Evolutionary conservation across 2,113 vertebrate species (phyloP).

Genomic region (Plecotus auritus): DNA sequence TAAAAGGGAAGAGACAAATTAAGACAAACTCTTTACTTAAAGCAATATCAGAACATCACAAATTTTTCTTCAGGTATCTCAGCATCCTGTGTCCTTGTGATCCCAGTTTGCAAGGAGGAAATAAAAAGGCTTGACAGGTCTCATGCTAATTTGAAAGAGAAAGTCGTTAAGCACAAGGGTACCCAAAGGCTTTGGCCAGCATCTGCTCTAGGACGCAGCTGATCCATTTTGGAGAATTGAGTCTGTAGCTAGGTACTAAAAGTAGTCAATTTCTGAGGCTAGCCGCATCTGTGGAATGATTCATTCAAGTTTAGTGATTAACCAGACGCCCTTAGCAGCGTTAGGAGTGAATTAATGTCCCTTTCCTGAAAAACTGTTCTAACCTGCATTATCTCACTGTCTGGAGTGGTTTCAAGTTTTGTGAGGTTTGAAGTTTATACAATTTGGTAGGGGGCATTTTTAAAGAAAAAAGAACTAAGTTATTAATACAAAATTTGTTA

Average conservation of each 20-base stretch:
- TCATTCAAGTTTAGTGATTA: constrained; percentile 16
- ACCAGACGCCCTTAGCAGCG: neutral
- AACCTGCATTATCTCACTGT: neutral
- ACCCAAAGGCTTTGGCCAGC: constrained; percentile 47
- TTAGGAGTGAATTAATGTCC: neutral
- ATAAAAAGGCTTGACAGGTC: neutral
- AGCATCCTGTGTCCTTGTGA: neutral
- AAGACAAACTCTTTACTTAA: neutral
- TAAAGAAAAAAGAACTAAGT: neutral
- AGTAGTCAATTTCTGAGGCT: constrained; percentile 38
- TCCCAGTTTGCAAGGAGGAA: neutral
- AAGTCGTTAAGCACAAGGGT: constrained; percentile 27
- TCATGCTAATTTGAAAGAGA: constrained; percentile 40
- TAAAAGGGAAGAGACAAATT: neutral
- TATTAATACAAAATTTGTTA: neutral
- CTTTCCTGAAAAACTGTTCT: neutral
- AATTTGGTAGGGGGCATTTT: neutral
- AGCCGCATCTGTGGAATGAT: neutral
- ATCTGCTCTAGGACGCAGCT: constrained; percentile 37
- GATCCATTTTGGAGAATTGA: constrained; percentile 39
- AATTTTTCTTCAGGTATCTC: neutral
- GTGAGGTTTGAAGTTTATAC: neutral
- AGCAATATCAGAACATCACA: neutral
- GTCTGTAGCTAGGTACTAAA: neutral
- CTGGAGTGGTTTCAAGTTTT: neutral